Percentiles rank a stretch among this genome's conserved stretches.
These are phyloP conservation scores for Stegophylla sp. DNA, from an alignment of 2,888 invertebrate species.

Conservation along the genomic window DNA sequence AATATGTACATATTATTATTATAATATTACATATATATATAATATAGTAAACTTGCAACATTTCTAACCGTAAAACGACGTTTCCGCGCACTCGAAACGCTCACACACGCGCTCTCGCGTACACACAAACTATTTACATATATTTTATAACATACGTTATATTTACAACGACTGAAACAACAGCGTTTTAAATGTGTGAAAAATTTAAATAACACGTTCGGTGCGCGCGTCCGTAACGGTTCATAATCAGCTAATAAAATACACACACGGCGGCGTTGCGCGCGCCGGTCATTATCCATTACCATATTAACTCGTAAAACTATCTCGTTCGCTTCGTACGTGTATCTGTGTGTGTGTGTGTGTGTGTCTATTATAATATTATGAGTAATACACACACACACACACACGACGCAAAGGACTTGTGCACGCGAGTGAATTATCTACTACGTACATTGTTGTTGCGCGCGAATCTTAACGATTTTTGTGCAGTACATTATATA, in stretches of 20 bases:
- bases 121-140: too few relatives aligned
- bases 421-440: too few relatives aligned
- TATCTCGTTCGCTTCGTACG: not conserved
- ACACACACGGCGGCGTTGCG: not conserved
- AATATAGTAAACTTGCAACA: not conserved
- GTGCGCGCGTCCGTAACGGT: slow-evolving; percentile 29
- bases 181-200: slow-evolving; percentile 26
- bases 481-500: too few relatives aligned
- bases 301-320: slow-evolving; percentile 2
- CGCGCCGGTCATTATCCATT: slow-evolving; percentile 26
- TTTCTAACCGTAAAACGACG: slow-evolving; percentile 7
- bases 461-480: not conserved
- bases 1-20: too few relatives aligned
- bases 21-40: too few relatives aligned
- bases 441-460: not conserved
- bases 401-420: too few relatives aligned
- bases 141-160: not conserved
- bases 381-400: too few relatives aligned
- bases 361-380: too few relatives aligned
- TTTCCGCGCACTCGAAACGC: slow-evolving; percentile 1
- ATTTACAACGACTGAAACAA: not conserved
- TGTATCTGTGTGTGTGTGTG: too few relatives aligned
- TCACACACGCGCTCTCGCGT: not conserved
- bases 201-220: slow-evolving; percentile 49
- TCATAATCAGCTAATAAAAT: slow-evolving; percentile 36